Conservation (phyloP, 2,888 invertebrate genomes). For the Scaptomyza cyrtandrae region DNA sequence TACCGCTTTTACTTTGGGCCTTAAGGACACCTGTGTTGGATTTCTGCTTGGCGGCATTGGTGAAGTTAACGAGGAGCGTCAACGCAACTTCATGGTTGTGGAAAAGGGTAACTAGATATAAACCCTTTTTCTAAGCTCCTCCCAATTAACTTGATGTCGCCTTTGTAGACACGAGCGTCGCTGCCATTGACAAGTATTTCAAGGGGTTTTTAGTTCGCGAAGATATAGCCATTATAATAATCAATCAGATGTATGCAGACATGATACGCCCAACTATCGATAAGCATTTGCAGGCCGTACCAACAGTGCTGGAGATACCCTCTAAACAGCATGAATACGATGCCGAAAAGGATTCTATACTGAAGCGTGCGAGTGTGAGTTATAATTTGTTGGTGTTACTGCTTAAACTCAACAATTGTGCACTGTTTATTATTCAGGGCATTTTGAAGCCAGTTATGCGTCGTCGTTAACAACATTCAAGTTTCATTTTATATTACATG, state of each 20-base stretch:
- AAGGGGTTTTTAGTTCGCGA: slow-evolving; percentile 53
- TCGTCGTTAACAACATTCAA: slow-evolving; percentile 20
- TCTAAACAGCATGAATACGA: slow-evolving; percentile 65
- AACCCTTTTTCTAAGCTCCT: background rate
- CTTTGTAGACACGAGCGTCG: slow-evolving; percentile 42
- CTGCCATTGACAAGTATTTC: slow-evolving; percentile 52
- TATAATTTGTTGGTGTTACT: background rate
- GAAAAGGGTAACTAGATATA: slow-evolving; percentile 46
- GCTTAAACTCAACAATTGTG: background rate
- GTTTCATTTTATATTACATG: slow-evolving; percentile 10
- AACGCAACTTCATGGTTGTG: slow-evolving; percentile 64
- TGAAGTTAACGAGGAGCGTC: slow-evolving; percentile 50
- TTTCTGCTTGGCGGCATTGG: slow-evolving; percentile 70
- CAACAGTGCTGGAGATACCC: slow-evolving; percentile 67
- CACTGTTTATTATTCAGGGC: slow-evolving; percentile 32
- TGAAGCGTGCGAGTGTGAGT: slow-evolving; percentile 63
- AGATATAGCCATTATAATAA: slow-evolving; percentile 63
- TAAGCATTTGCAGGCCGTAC: slow-evolving; percentile 50
- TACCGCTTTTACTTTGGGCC: background rate
- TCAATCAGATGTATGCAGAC: slow-evolving; percentile 64
- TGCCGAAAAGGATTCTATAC: slow-evolving; percentile 57
- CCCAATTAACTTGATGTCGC: background rate
- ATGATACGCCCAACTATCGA: slow-evolving; percentile 59
- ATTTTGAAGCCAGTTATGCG: slow-evolving; percentile 45
- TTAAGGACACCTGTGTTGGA: slow-evolving; percentile 67